Evolutionary conservation across 1,140 invertebrate species (phyloP), one percentile per base, ranked within the genome.

Genomic region (Riptortus pedestris): DNA sequence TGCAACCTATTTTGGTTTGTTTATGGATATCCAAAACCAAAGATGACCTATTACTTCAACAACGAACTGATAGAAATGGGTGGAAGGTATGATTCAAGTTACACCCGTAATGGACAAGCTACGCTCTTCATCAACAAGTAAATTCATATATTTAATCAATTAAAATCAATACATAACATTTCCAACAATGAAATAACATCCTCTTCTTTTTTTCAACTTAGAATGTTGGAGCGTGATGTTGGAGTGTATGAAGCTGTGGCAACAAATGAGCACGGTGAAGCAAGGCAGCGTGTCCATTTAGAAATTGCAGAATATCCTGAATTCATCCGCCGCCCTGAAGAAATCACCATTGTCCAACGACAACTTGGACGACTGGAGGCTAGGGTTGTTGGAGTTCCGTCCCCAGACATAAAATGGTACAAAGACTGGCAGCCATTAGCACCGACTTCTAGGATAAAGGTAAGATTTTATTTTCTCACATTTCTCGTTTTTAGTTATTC

Each of bases 401-500:
- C 87, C 70, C 95, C 96, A 0, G 90, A 93, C 67, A 83, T 99
- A n/a, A 94, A 91, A 73, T 97, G 92, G 91, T 96, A 89, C 76
- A 97, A 96, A 76, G 93, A 97, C 73, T 96, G 93, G 92, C 87
- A 91, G 71, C 92, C 90, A 1, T 72, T 96, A 5, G 84, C 88
- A 1, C 74, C 87, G 1, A 88, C 89, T 0, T 80, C 81, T 5
- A 83, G 91, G 69, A 84, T 91, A 22, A 92, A 90, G 79, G 86
- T 91, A 70, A 12, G n/a, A 7, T 38, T 38, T 38, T 38, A 7
- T 38, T 14, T 38, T 38, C 31, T 38, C 14, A 7, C 14, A 7
- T 38, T 38, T 38, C 14, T 38, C 5, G 31, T 38, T 38, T n/a
- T n/a, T n/a, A n/a, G n/a, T n/a, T n/a, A n/a, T n/a, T n/a, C n/a